Evolutionary conservation across 2,113 vertebrate genomes (phyloP).

Genomic region (Pao palembangensis): DNA sequence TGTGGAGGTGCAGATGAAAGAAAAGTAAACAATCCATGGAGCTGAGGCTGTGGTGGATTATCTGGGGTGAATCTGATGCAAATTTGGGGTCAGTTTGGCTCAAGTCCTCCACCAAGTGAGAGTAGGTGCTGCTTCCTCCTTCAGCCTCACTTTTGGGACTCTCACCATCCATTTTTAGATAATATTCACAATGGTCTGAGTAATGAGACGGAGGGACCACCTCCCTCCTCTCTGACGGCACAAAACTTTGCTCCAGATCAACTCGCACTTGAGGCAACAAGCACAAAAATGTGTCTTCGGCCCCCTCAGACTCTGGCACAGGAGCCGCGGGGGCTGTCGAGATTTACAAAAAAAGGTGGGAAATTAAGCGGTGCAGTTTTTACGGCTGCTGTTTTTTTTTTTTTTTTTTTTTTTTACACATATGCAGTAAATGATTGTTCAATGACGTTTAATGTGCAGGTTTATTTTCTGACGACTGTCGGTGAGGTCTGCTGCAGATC

Average conservation of each 20-base stretch:
- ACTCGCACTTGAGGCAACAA: conserved; percentile 36
- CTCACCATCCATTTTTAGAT: too few relatives aligned
- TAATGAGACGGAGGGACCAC: too few relatives aligned
- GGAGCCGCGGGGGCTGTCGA: conserved; percentile 9
- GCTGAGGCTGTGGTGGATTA: too few relatives aligned
- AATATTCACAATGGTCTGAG: too few relatives aligned
- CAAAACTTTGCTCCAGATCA: conserved; percentile 16
- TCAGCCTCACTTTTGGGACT: too few relatives aligned
- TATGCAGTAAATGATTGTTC: conserved; percentile 43
- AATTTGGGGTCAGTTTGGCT: too few relatives aligned
- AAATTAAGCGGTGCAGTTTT: conserved; percentile 45
- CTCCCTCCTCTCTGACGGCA: conserved; percentile 16
- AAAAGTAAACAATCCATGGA: too few relatives aligned
- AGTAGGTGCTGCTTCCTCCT: too few relatives aligned
- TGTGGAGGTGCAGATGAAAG: too few relatives aligned
- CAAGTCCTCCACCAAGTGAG: too few relatives aligned
- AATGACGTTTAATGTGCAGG: conserved; percentile 26
- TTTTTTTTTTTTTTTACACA: conserved; percentile 32
- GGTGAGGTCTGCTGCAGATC: conserved; percentile 1
- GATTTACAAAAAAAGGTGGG: conserved; percentile 23
- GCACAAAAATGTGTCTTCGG: conserved; percentile 57
- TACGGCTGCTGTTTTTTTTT: conserved; percentile 43
- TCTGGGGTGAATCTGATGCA: too few relatives aligned
- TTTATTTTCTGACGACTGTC: conserved; percentile 15
- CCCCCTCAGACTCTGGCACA: not conserved